Evolutionary conservation across 64 coral and sea anemone species (phyloP).

Genomic region (Hydrozoanthus tunicans): DNA sequence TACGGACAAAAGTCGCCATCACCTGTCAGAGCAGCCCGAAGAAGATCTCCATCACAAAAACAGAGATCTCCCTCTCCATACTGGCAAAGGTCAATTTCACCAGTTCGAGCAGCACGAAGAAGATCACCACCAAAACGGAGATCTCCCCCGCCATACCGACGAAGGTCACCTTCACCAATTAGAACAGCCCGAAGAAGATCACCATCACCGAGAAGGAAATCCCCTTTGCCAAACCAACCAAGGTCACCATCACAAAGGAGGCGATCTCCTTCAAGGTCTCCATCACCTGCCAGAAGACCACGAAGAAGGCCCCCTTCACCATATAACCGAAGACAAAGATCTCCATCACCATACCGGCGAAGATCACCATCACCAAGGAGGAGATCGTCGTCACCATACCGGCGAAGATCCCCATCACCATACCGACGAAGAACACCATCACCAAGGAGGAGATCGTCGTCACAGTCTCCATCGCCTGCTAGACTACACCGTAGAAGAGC

Average conservation of each 20-base stretch:
- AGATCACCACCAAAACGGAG: background rate
- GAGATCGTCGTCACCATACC: background rate
- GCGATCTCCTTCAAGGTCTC: conserved; percentile 22
- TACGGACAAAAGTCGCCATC: background rate
- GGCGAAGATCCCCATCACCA: conserved; percentile 2
- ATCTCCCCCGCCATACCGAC: background rate
- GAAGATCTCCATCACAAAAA: background rate
- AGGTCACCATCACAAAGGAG: background rate
- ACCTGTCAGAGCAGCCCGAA: background rate
- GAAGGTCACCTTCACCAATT: background rate
- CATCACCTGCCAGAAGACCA: background rate
- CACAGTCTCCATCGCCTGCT: background rate
- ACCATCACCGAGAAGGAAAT: background rate
- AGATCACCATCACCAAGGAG: background rate
- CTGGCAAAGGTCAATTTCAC: background rate
- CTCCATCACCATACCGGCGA: conserved; percentile 4
- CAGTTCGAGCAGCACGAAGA: background rate
- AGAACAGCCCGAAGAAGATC: background rate
- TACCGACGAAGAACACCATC: background rate
- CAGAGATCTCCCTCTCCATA: background rate
- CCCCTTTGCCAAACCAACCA: background rate
- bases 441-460: background rate
- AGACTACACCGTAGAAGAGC: background rate
- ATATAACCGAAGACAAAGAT: conserved; percentile 1
- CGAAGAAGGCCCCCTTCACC: background rate